Conservation (phyloP, 1,140 invertebrate species). For the Adelges cooleyi region DNA sequence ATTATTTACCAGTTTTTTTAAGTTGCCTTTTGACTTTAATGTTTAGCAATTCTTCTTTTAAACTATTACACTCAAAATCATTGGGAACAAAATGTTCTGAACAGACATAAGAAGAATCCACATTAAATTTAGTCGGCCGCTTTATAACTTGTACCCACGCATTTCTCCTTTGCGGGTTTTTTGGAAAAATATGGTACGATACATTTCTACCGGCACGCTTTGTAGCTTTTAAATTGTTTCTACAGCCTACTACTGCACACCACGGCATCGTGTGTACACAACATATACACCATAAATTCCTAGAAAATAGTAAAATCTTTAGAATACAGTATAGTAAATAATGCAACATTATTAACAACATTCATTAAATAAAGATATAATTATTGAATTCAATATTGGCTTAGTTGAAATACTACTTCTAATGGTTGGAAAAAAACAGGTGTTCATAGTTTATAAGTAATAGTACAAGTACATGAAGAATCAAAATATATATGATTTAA, state of each 20-base stretch:
- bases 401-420: too few species aligned
- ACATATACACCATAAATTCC: too few species aligned
- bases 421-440: too few species aligned
- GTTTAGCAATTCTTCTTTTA: conserved; percentile 23
- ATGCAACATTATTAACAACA: too few species aligned
- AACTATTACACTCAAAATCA: conserved; percentile 20
- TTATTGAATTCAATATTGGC: too few species aligned
- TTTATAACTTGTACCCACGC: conserved; percentile 3
- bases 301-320: too few species aligned
- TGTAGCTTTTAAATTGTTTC: conserved; percentile 3
- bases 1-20: conserved; percentile 22
- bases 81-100: conserved; percentile 7
- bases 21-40: conserved; percentile 24
- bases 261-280: conserved; percentile 21
- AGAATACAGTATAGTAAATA: too few species aligned
- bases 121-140: conserved; percentile 3
- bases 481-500: too few species aligned
- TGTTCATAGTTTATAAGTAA: too few species aligned
- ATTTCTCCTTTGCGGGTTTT: conserved; percentile 21
- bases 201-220: conserved; percentile 16
- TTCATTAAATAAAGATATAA: too few species aligned
- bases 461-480: too few species aligned
- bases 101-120: conserved; percentile 11
- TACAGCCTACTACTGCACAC: conserved; percentile 6
- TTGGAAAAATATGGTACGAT: conserved; percentile 21